Percentiles rank a stretch among this genome's conserved stretches.
phyloP scores from a whole-genome alignment of 2,113 vertebrate species.

The Shinisaurus crocodilurus region DNA sequence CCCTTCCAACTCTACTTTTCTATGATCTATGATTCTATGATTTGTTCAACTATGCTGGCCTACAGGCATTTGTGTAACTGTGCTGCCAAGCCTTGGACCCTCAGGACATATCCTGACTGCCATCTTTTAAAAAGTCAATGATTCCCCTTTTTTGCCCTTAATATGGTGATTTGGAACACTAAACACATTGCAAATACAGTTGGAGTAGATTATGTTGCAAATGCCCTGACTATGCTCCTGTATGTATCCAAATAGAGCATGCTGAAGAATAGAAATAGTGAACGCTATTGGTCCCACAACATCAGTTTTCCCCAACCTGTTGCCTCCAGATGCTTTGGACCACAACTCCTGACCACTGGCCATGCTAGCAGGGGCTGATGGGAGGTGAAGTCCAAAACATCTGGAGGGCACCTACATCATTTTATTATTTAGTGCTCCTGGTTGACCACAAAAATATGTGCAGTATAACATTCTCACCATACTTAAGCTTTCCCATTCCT shows the following conservation, averaged over 20 bases:
- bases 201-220: background rate
- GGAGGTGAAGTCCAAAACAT: too few relatives aligned
- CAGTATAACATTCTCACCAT: constrained; percentile 2
- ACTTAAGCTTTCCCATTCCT: constrained; percentile 7
- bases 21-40: too few relatives aligned
- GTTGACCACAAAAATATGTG: background rate
- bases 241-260: background rate
- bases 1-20: too few relatives aligned
- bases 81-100: background rate
- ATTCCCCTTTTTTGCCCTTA: background rate
- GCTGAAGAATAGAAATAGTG: background rate
- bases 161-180: background rate
- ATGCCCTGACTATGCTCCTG: background rate
- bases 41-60: background rate
- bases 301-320: too few relatives aligned
- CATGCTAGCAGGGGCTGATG: too few relatives aligned
- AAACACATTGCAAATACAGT: background rate
- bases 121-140: too few relatives aligned
- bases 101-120: background rate
- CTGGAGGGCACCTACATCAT: background rate
- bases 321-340: too few relatives aligned
- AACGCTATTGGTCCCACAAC: background rate
- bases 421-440: constrained; percentile 7
- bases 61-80: background rate
- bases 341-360: too few relatives aligned